These are phyloP conservation scores for Troides oblongomaculatus DNA, from an alignment of 2,888 invertebrate species.

Conservation along the genomic window DNA sequence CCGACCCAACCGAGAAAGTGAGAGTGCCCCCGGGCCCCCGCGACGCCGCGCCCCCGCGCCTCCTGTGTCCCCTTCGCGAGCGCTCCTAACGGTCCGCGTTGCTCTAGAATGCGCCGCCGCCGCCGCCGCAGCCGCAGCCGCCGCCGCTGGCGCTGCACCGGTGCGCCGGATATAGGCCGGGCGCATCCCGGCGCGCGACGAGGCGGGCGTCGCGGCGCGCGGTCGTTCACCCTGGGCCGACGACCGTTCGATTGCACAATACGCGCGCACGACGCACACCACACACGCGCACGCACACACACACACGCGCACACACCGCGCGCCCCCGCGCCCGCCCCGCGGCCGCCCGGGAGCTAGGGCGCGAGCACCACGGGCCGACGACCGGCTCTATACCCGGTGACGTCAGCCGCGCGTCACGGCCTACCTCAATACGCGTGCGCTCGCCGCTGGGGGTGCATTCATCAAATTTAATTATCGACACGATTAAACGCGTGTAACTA, in stretches of 20 bases:
- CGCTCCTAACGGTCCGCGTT: constrained; percentile 77
- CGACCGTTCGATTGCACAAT: constrained; percentile 78
- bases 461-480: constrained; percentile 55
- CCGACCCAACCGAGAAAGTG: constrained; percentile 84
- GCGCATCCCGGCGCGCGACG: constrained; percentile 69
- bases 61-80: constrained; percentile 36
- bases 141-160: constrained; percentile 74
- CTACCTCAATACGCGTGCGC: constrained; percentile 81
- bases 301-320: constrained; percentile 46
- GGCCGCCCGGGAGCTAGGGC: constrained; percentile 63
- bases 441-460: constrained; percentile 74
- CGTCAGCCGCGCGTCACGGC: constrained; percentile 78
- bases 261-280: constrained; percentile 48
- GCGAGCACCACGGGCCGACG: constrained; percentile 62
- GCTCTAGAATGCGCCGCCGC: constrained; percentile 78
- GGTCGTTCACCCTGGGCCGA: constrained; percentile 77
- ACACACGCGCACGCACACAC: constrained; percentile 30
- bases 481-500: constrained; percentile 3
- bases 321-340: constrained; percentile 37
- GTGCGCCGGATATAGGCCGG: constrained; percentile 80
- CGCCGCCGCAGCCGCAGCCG: constrained; percentile 61
- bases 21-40: constrained; percentile 73
- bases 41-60: constrained; percentile 41
- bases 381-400: constrained; percentile 68
- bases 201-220: constrained; percentile 66